phyloP scores from a whole-genome alignment of 2,113 vertebrate genomes.

The Daubentonia madagascariensis region DNA sequence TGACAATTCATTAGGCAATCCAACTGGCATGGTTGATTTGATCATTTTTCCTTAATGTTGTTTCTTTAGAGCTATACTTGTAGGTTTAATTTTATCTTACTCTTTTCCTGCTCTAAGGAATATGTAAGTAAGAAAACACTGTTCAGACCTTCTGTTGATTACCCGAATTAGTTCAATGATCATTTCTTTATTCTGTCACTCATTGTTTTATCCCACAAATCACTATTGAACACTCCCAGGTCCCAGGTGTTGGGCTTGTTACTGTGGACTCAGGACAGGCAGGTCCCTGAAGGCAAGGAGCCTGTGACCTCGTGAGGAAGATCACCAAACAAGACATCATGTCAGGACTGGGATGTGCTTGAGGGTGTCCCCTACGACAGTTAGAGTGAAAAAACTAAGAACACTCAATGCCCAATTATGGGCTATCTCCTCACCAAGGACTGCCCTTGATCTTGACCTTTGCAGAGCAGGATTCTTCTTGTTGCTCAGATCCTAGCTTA shows the following conservation, averaged over 20 bases:
- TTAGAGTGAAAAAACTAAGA: neutral
- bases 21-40: neutral
- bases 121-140: neutral
- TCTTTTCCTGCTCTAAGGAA: neutral
- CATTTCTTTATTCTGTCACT: neutral
- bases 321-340: neutral
- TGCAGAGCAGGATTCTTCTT: neutral
- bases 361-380: neutral
- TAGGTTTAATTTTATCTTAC: neutral
- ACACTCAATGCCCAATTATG: neutral
- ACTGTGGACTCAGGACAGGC: neutral
- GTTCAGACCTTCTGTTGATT: neutral
- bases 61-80: neutral
- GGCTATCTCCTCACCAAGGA: neutral
- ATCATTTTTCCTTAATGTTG: neutral
- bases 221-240: fast-evolving
- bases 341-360: neutral
- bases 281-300: neutral
- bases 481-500: neutral
- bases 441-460: neutral
- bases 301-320: neutral
- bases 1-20: neutral
- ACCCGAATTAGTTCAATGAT: neutral
- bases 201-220: neutral
- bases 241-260: neutral